phyloP scores from a whole-genome alignment of 1,140 invertebrate genomes.

The Brachionus sp. region DNA sequence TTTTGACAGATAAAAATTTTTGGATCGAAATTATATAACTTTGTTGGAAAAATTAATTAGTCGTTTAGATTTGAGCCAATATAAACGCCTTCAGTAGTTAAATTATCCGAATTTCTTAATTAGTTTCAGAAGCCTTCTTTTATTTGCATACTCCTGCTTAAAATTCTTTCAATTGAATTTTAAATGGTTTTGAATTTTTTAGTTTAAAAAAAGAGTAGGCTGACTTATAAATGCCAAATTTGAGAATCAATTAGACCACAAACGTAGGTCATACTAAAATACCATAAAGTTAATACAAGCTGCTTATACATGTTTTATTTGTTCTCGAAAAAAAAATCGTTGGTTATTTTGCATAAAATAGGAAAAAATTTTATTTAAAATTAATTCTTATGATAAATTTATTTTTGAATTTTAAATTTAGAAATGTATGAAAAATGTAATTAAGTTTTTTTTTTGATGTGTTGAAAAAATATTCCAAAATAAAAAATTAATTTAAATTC shows the following conservation, averaged over 20 bases:
- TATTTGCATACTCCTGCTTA: neutral
- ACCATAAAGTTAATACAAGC: neutral
- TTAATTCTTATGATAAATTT: no score
- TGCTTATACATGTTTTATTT: neutral
- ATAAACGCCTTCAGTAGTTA: neutral
- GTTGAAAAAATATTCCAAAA: no score
- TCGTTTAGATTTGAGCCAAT: neutral
- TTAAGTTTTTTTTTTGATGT: no score
- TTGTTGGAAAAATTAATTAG: neutral
- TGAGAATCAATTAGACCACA: neutral
- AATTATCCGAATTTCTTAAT: neutral
- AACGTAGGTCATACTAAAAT: neutral
- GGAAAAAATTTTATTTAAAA: no score
- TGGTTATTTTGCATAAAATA: no score
- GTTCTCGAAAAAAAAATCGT: no score
- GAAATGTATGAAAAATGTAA: no score
- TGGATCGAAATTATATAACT: no score
- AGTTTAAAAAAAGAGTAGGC: neutral
- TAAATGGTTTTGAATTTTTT: neutral
- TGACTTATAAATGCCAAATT: neutral
- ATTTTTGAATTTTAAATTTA: no score
- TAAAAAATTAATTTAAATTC: no score
- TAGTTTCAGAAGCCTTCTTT: neutral
- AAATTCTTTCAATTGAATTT: neutral
- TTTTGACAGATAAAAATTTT: neutral